These are phyloP conservation scores for Microplitis demolitor DNA, from an alignment of 1,140 invertebrate species.

Conservation along the genomic window DNA sequence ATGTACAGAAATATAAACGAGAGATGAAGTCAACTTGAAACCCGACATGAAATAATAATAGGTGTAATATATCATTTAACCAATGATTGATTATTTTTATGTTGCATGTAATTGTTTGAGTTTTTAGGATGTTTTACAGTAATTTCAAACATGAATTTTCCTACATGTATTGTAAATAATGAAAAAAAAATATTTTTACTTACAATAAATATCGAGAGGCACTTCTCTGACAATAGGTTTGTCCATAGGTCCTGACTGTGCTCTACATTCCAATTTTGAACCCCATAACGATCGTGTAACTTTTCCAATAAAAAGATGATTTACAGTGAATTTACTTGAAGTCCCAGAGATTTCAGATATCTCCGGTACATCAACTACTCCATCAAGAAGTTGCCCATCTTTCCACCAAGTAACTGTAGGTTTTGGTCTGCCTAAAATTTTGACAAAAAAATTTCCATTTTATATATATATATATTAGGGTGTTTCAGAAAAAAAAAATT, in stretches of 20 bases:
- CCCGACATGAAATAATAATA: too few relatives aligned
- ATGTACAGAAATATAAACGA: too few relatives aligned
- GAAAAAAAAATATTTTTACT: constrained; percentile 50
- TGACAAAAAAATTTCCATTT: not conserved
- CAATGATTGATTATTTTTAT: too few relatives aligned
- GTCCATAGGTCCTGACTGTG: constrained; percentile 67
- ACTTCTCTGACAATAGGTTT: constrained; percentile 66
- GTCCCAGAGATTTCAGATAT: constrained; percentile 61
- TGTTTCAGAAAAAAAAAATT: too few relatives aligned
- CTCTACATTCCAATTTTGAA: constrained; percentile 70
- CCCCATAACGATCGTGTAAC: constrained; percentile 68
- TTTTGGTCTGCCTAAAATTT: constrained; percentile 67
- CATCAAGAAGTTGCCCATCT: constrained; percentile 71
- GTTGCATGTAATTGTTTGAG: too few relatives aligned
- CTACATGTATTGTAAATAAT: too few relatives aligned
- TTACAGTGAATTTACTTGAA: constrained; percentile 66
- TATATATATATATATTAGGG: not conserved
- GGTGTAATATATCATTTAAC: too few relatives aligned
- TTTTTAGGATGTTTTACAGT: too few relatives aligned
- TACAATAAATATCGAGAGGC: constrained; percentile 70
- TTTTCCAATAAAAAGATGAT: constrained; percentile 69
- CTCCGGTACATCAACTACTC: constrained; percentile 66
- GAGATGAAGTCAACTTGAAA: too few relatives aligned
- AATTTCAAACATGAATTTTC: too few relatives aligned
- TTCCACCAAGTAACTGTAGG: constrained; percentile 82